phyloP scores from a whole-genome alignment of 1,140 invertebrate species.

The Wiebesia pumilae region DNA sequence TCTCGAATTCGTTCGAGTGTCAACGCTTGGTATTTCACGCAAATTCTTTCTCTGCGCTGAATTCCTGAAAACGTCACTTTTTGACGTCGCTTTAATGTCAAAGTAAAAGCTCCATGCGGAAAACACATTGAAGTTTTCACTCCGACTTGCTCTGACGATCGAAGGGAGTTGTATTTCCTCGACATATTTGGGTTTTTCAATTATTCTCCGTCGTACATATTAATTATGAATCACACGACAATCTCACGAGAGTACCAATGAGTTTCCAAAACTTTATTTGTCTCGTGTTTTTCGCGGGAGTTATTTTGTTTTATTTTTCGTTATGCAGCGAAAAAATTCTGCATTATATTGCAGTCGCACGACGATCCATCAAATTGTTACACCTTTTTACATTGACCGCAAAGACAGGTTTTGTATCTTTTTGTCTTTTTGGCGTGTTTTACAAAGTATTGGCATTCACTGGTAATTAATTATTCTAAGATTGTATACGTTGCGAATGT shows the following conservation, averaged over 20 bases:
- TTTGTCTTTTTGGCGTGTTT: background rate
- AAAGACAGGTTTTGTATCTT: background rate
- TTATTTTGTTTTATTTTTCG: background rate
- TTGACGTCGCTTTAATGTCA: too few relatives aligned
- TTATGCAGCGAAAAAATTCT: background rate
- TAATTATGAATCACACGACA: too few relatives aligned
- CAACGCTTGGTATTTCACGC: too few relatives aligned
- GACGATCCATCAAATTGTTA: background rate
- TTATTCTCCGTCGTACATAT: too few relatives aligned
- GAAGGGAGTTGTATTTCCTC: too few relatives aligned
- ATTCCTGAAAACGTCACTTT: too few relatives aligned
- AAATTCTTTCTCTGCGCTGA: too few relatives aligned
- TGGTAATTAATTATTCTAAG: background rate
- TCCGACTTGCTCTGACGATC: too few relatives aligned
- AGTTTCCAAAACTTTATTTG: background rate
- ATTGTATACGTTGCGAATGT: background rate
- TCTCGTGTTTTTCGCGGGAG: background rate
- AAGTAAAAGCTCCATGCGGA: too few relatives aligned
- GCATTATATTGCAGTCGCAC: background rate
- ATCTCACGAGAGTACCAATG: too few relatives aligned
- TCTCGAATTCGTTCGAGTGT: background rate
- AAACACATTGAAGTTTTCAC: too few relatives aligned
- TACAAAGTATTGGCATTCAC: background rate
- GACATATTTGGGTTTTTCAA: too few relatives aligned
- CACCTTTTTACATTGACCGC: background rate